Evolutionary conservation across 2,888 invertebrate genomes (phyloP).

Genomic region (Heteropelma amictum): DNA sequence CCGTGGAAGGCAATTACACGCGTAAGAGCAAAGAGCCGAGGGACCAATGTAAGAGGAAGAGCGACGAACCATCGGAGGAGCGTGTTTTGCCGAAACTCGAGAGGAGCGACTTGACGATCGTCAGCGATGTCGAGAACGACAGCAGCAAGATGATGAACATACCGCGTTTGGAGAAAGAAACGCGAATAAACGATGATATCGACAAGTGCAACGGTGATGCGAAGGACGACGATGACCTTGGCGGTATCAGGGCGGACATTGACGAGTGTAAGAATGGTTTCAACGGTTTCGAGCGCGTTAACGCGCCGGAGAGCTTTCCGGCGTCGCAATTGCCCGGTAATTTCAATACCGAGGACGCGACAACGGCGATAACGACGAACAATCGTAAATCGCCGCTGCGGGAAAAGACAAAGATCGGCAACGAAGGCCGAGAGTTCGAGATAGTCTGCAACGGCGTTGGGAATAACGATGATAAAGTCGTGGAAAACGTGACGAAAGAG

Average conservation of each 20-base stretch:
- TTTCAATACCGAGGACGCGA: constrained; percentile 11
- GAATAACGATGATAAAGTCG: constrained; percentile 43
- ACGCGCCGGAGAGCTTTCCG: constrained; percentile 47
- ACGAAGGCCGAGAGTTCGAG: constrained; percentile 6
- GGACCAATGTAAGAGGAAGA: constrained; percentile 45
- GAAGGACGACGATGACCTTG: constrained; percentile 9
- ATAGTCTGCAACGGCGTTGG: constrained; percentile 56
- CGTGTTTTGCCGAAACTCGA: constrained; percentile 47
- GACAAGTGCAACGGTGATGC: not conserved
- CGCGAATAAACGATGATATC: constrained; percentile 16
- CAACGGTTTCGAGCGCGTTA: constrained; percentile 44
- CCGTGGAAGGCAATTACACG: constrained; percentile 42
- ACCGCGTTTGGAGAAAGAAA: constrained; percentile 47
- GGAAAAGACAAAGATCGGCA: constrained; percentile 22
- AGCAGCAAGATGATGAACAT: constrained; percentile 43
- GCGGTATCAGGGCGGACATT: not conserved
- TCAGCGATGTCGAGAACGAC: constrained; percentile 18
- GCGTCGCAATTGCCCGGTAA: constrained; percentile 45
- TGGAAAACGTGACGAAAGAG: constrained; percentile 38
- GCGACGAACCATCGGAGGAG: constrained; percentile 32
- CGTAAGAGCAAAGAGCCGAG: constrained; percentile 49
- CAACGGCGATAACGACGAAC: not conserved
- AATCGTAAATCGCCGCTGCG: constrained; percentile 9
- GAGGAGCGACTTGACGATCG: constrained; percentile 36
- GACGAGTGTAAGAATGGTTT: constrained; percentile 50